Evolutionary conservation across 2,113 vertebrate genomes (phyloP), one percentile per base, ranked within the genome.

Genomic region (Myxocyprinus asiaticus): DNA sequence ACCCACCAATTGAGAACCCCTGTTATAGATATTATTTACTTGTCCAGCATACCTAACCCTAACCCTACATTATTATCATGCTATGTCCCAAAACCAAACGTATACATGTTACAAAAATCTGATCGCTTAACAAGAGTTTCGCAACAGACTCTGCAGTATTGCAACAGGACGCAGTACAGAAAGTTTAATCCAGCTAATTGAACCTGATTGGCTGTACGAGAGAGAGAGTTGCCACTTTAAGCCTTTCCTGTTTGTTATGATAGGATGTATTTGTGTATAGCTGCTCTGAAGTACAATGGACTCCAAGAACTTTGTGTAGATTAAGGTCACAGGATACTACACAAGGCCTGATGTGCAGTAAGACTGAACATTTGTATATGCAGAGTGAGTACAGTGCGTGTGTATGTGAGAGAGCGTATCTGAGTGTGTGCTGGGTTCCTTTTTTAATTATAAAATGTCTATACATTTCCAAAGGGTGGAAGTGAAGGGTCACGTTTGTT

Each of bases 131-230:
- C 69, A 0, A 12, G 33, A 47, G 55, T 73, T 73, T 73, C 70
- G 17, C 70, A 72, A 72, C 53, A 58, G 8, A 71, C 51, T 15
- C 45, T 9, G 17, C 50, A 55, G 53, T 71, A 22, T 59, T 22
- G 70, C 70, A 73, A 73, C 55, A 58, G 15, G 14, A 56, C 12
- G 53, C 11, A 12, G 14, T 55, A 12, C 10, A 72, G 53, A n/a
- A 72, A 59, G 6, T 61, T 59, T 72, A n/a, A 59, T 72, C 9
- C 9, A 59, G 55, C 9, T 47, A 45, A 17, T 12, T 59, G 43
- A 73, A 10, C 17, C 43, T 22, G 70, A 73, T 72, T 72, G 70
- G 70, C 68, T 71, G 53, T 44, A 44, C 4, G n/a, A 71, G 53
- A 15, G 5, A 71, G 3, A 10, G 33, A 33, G 22, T 33, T 33